These are phyloP conservation scores for Bungarus multicinctus DNA, from an alignment of 2,113 vertebrate species.

Conservation along the genomic window DNA sequence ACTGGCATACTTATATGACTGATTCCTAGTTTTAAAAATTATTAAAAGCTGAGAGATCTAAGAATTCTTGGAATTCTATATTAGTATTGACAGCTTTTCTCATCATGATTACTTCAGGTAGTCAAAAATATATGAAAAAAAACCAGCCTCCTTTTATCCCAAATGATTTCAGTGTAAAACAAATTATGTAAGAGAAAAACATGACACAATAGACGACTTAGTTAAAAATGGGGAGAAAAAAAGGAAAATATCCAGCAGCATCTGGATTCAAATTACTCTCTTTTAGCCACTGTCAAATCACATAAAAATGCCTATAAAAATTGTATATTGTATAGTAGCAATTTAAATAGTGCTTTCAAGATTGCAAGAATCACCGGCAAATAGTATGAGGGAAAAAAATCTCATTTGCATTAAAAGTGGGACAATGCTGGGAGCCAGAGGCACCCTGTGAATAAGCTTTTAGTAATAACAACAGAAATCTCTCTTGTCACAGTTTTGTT, in stretches of 20 bases:
- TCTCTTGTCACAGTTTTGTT: slow-evolving; percentile 25
- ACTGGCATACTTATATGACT: neutral
- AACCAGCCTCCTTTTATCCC: neutral
- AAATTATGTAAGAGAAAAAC: too few species aligned
- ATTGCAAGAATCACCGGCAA: slow-evolving; percentile 28
- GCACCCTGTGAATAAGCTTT: slow-evolving; percentile 26
- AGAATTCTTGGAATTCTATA: neutral
- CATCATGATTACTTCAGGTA: neutral
- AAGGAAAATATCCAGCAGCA: neutral
- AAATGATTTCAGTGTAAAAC: neutral
- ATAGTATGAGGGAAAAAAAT: slow-evolving; percentile 15
- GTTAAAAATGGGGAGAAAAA: neutral
- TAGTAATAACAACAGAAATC: slow-evolving; percentile 28
- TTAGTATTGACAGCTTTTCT: neutral
- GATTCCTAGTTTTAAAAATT: neutral
- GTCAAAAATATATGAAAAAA: neutral
- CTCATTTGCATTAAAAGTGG: slow-evolving; percentile 30
- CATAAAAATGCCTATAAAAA: slow-evolving; percentile 9
- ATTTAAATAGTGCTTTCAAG: slow-evolving; percentile 22
- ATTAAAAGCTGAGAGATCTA: neutral
- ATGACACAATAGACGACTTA: neutral
- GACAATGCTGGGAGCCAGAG: slow-evolving; percentile 35
- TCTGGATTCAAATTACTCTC: slow-evolving; percentile 27
- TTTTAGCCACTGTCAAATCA: slow-evolving; percentile 4
- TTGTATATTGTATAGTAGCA: slow-evolving; percentile 46